These are phyloP conservation scores for Luperina testacea DNA, from an alignment of 2,888 invertebrate species.

Conservation along the genomic window DNA sequence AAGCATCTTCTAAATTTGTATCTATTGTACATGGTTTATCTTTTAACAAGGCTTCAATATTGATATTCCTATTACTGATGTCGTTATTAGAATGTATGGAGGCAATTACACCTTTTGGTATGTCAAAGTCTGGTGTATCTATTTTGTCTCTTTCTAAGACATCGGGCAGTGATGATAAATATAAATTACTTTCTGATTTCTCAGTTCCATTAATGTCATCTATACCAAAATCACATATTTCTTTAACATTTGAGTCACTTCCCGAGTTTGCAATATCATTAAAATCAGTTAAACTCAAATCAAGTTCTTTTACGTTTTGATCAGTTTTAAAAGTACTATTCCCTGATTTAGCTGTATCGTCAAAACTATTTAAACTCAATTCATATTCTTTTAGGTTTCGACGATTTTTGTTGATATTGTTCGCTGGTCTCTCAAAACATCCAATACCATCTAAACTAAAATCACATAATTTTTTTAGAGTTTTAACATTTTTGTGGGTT, in stretches of 20 bases:
- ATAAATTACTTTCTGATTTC: constrained; percentile 28
- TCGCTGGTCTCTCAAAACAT: constrained; percentile 17
- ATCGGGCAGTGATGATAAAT: constrained; percentile 36
- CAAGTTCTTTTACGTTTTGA: constrained; percentile 26
- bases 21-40: constrained; percentile 76
- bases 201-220: constrained; percentile 10
- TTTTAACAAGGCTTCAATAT: constrained; percentile 45
- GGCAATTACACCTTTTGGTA: constrained; percentile 27
- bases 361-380: constrained; percentile 35
- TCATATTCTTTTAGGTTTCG: constrained; percentile 27
- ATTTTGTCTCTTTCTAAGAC: constrained; percentile 31
- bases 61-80: constrained; percentile 39
- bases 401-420: constrained; percentile 2
- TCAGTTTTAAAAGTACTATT: constrained; percentile 9
- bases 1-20: constrained; percentile 79
- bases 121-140: constrained; percentile 42
- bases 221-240: constrained; percentile 40
- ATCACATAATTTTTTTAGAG: constrained; percentile 37
- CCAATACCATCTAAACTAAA: constrained; percentile 37
- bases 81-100: constrained; percentile 32
- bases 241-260: constrained; percentile 27
- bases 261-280: constrained; percentile 15
- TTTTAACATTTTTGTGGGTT: constrained; percentile 5
- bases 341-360: constrained; percentile 9
- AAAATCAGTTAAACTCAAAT: constrained; percentile 30